Evolutionary conservation across 1,140 invertebrate genomes (phyloP).

Genomic region (Pachypsylla venusta): DNA sequence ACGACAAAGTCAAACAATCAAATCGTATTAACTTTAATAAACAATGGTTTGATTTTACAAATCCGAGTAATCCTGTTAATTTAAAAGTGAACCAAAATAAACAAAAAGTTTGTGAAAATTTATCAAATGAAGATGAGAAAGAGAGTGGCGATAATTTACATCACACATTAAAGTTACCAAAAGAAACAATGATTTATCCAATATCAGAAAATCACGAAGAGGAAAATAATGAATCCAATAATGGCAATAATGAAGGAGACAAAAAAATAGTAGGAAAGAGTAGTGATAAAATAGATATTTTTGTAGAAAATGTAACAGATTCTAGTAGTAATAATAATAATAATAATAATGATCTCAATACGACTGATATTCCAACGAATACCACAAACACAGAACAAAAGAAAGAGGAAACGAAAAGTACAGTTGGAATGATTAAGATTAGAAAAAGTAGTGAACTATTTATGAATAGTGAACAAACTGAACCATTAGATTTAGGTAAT

Average conservation of each 20-base stretch:
- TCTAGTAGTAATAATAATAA: not conserved
- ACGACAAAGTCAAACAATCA: conserved; percentile 9
- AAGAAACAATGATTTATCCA: conserved; percentile 2
- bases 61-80: conserved; percentile 6
- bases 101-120: conserved; percentile 6
- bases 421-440: not conserved
- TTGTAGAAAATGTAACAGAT: not conserved
- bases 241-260: not conserved
- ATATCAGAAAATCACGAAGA: conserved; percentile 11
- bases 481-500: conserved; percentile 2
- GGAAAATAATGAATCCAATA: conserved; percentile 11
- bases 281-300: not conserved
- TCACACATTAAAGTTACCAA: not conserved
- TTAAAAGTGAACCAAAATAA: not conserved
- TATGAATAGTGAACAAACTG: conserved; percentile 11
- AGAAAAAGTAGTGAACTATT: conserved; percentile 7
- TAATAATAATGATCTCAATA: not conserved
- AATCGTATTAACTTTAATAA: conserved; percentile 9
- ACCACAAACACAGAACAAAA: not conserved
- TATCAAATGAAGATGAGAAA: not conserved
- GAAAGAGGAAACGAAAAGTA: conserved; percentile 6
- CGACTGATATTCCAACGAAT: conserved; percentile 5
- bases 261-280: not conserved
- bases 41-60: conserved; percentile 7
- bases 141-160: conserved; percentile 6